Percentiles rank a stretch among this genome's conserved stretches.
Conservation (phyloP, 92 coral and sea anemone genomes). For the Blastomussa wellsi region DNA sequence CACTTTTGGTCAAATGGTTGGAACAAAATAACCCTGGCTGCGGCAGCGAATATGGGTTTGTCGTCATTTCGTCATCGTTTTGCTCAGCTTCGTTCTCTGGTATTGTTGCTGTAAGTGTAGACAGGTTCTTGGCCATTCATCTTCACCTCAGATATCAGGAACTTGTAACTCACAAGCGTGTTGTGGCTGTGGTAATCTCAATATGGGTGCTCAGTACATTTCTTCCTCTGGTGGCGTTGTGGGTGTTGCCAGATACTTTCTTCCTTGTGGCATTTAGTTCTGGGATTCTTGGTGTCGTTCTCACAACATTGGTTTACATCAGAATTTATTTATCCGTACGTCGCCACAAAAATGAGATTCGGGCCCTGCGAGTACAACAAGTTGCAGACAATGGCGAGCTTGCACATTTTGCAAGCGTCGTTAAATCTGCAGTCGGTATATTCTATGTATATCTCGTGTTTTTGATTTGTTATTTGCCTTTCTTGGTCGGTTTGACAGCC, state of each 20-base stretch:
- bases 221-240: background rate
- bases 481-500: background rate
- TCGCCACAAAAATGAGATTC: background rate
- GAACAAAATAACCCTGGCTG: background rate
- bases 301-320: background rate
- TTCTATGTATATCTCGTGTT: background rate
- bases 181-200: background rate
- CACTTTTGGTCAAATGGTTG: background rate
- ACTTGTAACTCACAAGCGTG: constrained; percentile 3
- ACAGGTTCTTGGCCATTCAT: background rate
- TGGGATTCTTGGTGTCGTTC: background rate
- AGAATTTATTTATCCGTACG: background rate
- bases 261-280: background rate
- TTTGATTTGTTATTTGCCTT: background rate
- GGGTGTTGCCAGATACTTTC: background rate
- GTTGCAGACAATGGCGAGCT: background rate
- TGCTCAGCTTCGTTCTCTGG: background rate
- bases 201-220: background rate
- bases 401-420: background rate
- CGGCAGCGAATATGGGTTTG: background rate
- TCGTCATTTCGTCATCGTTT: background rate
- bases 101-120: background rate
- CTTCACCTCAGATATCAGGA: constrained; percentile 1
- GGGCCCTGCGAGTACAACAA: background rate
- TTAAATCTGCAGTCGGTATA: background rate